Evolutionary conservation across 1,140 invertebrate species (phyloP).

Genomic region (Halyomorpha halys): DNA sequence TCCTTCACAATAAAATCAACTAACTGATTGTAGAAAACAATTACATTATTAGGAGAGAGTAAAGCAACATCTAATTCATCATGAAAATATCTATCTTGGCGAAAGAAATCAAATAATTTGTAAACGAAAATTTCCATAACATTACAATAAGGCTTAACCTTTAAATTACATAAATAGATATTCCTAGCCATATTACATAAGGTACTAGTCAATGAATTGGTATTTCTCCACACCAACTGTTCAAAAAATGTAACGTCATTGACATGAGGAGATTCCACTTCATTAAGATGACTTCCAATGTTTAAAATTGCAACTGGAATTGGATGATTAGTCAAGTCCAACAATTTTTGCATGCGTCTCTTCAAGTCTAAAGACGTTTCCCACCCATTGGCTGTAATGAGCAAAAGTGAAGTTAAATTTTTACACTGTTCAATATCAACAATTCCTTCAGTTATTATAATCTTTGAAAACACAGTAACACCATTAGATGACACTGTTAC

Average conservation of each 20-base stretch:
- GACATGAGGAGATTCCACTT: neutral
- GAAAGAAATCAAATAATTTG: constrained; percentile 25
- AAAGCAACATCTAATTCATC: constrained; percentile 9
- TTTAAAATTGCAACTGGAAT: constrained; percentile 22
- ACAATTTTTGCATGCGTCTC: constrained; percentile 20
- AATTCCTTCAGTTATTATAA: constrained; percentile 20
- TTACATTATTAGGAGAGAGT: constrained; percentile 20
- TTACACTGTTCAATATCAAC: neutral
- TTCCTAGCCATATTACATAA: constrained; percentile 15
- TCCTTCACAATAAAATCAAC: constrained; percentile 21
- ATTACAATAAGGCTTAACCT: constrained; percentile 17
- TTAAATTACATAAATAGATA: constrained; percentile 14
- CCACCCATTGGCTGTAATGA: constrained; percentile 24
- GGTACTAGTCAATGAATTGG: neutral
- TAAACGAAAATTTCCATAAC: constrained; percentile 15
- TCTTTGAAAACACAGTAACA: constrained; percentile 23
- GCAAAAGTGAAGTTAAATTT: constrained; percentile 24
- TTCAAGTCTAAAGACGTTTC: constrained; percentile 18
- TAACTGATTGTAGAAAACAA: constrained; percentile 23
- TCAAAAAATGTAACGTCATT: constrained; percentile 5
- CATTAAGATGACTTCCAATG: constrained; percentile 4
- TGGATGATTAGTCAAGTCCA: constrained; percentile 5
- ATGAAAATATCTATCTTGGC: constrained; percentile 21
- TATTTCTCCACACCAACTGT: neutral
- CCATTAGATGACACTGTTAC: neutral